Percentiles rank a stretch among this genome's conserved stretches.
Conservation (phyloP, 2,113 vertebrate species). For the Hepsetus odoe region DNA sequence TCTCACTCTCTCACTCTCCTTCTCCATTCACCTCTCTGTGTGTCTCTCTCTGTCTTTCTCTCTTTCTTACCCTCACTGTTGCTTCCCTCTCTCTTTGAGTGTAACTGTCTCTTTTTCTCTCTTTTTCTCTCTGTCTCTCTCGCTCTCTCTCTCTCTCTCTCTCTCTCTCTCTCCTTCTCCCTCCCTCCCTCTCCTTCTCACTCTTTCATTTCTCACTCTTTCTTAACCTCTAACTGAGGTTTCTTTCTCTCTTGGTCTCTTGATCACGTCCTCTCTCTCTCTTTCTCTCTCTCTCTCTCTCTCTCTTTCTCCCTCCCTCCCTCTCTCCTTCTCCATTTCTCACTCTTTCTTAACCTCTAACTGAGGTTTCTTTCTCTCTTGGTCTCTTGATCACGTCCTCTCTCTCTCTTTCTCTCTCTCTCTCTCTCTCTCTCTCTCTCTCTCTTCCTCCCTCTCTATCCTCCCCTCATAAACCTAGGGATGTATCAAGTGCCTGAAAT, state of each 20-base stretch:
- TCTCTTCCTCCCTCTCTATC: not conserved
- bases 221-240: no score
- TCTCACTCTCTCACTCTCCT: not conserved
- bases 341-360: not conserved
- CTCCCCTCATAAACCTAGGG: not conserved
- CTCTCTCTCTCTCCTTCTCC: no score
- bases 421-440: not conserved
- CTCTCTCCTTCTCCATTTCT: not conserved
- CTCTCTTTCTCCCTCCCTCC: no score
- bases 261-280: no score
- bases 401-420: not conserved
- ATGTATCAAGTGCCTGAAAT: conserved; percentile 7
- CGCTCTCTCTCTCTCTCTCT: no score
- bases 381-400: not conserved
- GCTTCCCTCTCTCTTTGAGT: no score
- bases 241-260: no score
- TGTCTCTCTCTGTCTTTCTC: not conserved
- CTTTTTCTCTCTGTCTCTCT: no score
- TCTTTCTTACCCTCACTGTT: not conserved
- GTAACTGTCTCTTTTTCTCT: no score
- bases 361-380: not conserved
- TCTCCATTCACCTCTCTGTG: not conserved
- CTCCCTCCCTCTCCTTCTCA: no score
- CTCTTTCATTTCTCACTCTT: no score
- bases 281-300: no score